Conservation (phyloP, 2,113 vertebrate genomes). For the Coptodon bakossiorum region DNA sequence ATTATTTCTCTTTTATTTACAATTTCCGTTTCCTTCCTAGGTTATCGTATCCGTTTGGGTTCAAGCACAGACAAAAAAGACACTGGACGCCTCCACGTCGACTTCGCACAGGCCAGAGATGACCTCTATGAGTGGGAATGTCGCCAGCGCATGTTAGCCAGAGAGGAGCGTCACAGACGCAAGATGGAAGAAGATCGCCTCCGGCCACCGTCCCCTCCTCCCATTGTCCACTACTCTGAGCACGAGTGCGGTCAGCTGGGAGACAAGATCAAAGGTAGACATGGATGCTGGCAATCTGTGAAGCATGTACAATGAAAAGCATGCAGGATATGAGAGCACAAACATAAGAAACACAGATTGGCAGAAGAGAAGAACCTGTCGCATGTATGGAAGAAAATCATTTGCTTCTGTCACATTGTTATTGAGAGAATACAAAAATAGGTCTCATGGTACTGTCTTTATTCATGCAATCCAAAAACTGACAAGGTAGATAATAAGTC, state of each 20-base stretch:
- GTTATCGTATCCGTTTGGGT: conserved; percentile 89
- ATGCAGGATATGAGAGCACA: neutral
- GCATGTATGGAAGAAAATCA: neutral
- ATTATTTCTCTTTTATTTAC: neutral
- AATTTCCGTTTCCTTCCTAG: conserved; percentile 46
- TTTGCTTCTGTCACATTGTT: neutral
- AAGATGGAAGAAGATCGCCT: conserved; percentile 85
- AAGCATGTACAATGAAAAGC: neutral
- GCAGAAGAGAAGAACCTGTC: neutral
- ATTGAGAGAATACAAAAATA: neutral
- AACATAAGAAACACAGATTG: neutral
- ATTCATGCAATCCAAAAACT: neutral
- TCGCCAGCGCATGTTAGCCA: conserved; percentile 87
- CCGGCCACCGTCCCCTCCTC: conserved; percentile 85
- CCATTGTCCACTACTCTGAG: conserved; percentile 91
- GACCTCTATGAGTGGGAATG: conserved; percentile 98
- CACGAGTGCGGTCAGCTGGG: conserved; percentile 90
- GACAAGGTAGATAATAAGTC: neutral
- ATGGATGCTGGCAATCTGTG: neutral
- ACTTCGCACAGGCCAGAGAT: conserved; percentile 92
- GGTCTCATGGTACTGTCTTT: neutral
- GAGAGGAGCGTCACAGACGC: conserved; percentile 88
- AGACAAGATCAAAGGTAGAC: conserved; percentile 88
- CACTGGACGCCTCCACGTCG: conserved; percentile 88
- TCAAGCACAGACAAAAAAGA: conserved; percentile 97